Evolutionary conservation across 2,797 vertebrate species (phyloP).

Genomic region (Silurus lanzhouensis): DNA sequence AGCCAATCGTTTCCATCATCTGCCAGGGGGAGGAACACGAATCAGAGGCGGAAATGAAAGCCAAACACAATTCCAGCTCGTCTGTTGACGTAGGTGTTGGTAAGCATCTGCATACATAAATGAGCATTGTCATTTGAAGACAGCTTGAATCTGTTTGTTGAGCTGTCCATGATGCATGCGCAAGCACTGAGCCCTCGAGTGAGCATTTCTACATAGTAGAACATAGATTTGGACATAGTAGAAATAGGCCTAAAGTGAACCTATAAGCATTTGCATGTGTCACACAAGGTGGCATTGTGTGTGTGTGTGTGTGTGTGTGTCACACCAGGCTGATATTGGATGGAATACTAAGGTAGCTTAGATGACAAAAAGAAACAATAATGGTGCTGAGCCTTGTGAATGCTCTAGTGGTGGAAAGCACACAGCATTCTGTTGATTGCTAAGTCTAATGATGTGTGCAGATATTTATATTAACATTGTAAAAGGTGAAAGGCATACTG

Average conservation of each 20-base stretch:
- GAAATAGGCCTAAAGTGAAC: slow-evolving; percentile 17
- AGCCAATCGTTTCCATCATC: slow-evolving; percentile 77
- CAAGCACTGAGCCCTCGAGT: slow-evolving; percentile 10
- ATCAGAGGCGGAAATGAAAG: slow-evolving; percentile 54
- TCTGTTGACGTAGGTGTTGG: slow-evolving; percentile 67
- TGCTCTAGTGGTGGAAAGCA: slow-evolving; percentile 53
- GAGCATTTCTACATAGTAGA: slow-evolving; percentile 28
- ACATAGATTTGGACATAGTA: not conserved
- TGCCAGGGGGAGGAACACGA: slow-evolving; percentile 59
- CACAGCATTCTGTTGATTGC: slow-evolving; percentile 27
- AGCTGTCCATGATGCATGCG: not conserved
- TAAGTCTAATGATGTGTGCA: slow-evolving; percentile 64
- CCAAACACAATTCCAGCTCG: slow-evolving; percentile 68
- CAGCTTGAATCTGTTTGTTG: slow-evolving; percentile 62
- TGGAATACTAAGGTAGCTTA: slow-evolving; percentile 59
- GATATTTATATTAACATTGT: slow-evolving; percentile 1
- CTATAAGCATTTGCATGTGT: slow-evolving; percentile 49
- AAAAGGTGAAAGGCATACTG: not conserved
- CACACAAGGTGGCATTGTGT: slow-evolving; percentile 48
- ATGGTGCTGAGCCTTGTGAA: slow-evolving; percentile 44
- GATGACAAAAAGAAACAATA: slow-evolving; percentile 46
- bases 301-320: no score
- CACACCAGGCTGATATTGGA: slow-evolving; percentile 41
- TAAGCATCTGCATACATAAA: slow-evolving; percentile 80
- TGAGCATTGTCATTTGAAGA: slow-evolving; percentile 58